These are phyloP conservation scores for Yponomeuta plumbellus DNA, from an alignment of 2,888 invertebrate species.

Conservation along the genomic window DNA sequence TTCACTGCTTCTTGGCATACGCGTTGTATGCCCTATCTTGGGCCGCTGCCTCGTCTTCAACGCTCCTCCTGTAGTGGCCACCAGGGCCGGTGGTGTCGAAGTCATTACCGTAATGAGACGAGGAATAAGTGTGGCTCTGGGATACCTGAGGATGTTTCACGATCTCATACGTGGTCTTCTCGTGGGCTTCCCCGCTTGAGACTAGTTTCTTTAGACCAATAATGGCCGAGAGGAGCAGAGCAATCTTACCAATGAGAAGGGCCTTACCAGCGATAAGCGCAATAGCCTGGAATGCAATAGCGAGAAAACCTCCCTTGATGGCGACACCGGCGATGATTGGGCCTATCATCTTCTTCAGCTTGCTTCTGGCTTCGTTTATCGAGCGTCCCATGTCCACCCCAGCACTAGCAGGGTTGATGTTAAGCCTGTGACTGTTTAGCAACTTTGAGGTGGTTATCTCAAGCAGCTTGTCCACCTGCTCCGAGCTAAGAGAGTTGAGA, in stretches of 20 bases:
- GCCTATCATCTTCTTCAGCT: conserved; percentile 80
- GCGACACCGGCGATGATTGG: conserved; percentile 82
- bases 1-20: conserved; percentile 61
- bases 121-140: conserved; percentile 85
- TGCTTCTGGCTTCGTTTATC: conserved; percentile 74
- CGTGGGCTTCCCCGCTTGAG: conserved; percentile 79
- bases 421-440: conserved; percentile 77
- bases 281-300: conserved; percentile 84
- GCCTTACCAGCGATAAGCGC: conserved; percentile 88
- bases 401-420: conserved; percentile 63
- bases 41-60: conserved; percentile 77
- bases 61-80: conserved; percentile 77
- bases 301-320: conserved; percentile 83
- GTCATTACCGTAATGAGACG: conserved; percentile 80
- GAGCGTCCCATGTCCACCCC: conserved; percentile 66
- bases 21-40: conserved; percentile 80
- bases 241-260: conserved; percentile 88
- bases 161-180: conserved; percentile 90
- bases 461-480: conserved; percentile 78
- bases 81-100: conserved; percentile 76
- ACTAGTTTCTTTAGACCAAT: conserved; percentile 88
- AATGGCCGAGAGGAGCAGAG: conserved; percentile 85
- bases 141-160: conserved; percentile 90
- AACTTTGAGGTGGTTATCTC: conserved; percentile 75
- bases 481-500: conserved; percentile 75